These are phyloP conservation scores for Mesorhabditis spiculigera DNA, from an alignment of 2,888 invertebrate genomes.

Conservation along the genomic window DNA sequence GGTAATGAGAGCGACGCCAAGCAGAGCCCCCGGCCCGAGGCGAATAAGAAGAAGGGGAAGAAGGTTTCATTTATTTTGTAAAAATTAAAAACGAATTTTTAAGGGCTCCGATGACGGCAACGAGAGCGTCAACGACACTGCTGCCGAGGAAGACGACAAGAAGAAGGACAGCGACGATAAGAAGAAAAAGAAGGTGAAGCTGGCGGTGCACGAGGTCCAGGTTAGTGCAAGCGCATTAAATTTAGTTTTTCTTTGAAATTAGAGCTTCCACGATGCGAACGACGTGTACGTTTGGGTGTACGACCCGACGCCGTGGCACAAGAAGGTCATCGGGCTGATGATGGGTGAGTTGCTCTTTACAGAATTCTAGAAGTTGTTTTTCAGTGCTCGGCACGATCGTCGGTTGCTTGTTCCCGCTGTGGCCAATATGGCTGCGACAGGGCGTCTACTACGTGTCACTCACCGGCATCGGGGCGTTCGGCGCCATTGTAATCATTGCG, in stretches of 20 bases:
- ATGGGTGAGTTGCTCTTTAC: constrained; percentile 48
- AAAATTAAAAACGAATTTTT: not conserved
- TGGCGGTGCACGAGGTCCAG: constrained; percentile 96
- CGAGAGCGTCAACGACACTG: constrained; percentile 64
- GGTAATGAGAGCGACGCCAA: not conserved
- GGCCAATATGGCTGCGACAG: constrained; percentile 79
- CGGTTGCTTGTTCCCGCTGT: constrained; percentile 95
- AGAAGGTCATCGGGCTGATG: constrained; percentile 63
- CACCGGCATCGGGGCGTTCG: constrained; percentile 88
- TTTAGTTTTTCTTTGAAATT: constrained; percentile 63
- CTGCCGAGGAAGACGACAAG: constrained; percentile 37
- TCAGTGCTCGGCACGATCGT: constrained; percentile 87
- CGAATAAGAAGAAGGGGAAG: constrained; percentile 65
- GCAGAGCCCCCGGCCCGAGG: constrained; percentile 61
- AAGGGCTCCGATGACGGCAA: constrained; percentile 55
- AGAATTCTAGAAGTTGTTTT: not conserved
- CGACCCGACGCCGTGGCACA: constrained; percentile 63
- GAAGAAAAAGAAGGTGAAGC: constrained; percentile 72
- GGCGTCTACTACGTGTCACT: constrained; percentile 95
- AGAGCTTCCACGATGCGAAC: constrained; percentile 77
- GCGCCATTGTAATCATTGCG: constrained; percentile 84
- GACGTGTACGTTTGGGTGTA: constrained; percentile 71
- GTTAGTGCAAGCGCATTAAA: constrained; percentile 15
- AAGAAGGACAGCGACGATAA: constrained; percentile 49
- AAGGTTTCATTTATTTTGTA: constrained; percentile 53